Base-by-base conservation (phyloP, 1,140 invertebrate genomes). In the Cheumatopsyche charites region DNA sequence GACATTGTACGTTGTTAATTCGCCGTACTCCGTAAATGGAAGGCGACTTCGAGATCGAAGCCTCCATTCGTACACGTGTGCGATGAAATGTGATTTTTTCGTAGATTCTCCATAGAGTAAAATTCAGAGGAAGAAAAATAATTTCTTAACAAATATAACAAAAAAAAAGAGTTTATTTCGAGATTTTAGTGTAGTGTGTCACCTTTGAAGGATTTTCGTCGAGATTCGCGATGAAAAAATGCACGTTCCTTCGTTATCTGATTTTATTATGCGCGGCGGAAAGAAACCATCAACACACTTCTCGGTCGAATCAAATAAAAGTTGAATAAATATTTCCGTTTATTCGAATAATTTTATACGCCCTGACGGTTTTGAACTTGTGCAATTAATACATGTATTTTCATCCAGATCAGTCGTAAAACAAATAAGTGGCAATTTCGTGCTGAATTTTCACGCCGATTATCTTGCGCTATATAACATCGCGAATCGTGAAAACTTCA, bases 281-380 rank as follows among this genome's bases (percentile, higher is more conserved):
- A 52, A 52, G 47, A 52, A 52, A 52, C 47, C 7, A 52, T 52
- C 47, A 52, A 52, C 47, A 52, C 47, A 52, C 29, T 36, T 36
- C 29, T 36, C 29, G 9, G 29, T 36, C 29, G 29, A 9, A 36
- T 52, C 15, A 17, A 11, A 52, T 19, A 52, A 47, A 47, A 47
- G n/a, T 19, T 15, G 15, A 52, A 52, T 52, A 15, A 52, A 52
- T 17, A 9, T 52, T 52, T 17, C 19, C 4, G 15, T 52, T 52
- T 17, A 36, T 36, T 3, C 29, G 29, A 36, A 36, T 36, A 36
- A 17, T 9, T 52, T 52, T 52, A 17, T 52, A 7, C 47, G 19
- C 47, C 47, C 19, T 52, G 19, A 17, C 47, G 19, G 47, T 36
- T 36, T 36, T 36, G 29, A 36, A 36, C 29, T 4, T 36, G 29